These are phyloP conservation scores for Volucella inanis DNA, from an alignment of 2,888 invertebrate species.

Conservation along the genomic window DNA sequence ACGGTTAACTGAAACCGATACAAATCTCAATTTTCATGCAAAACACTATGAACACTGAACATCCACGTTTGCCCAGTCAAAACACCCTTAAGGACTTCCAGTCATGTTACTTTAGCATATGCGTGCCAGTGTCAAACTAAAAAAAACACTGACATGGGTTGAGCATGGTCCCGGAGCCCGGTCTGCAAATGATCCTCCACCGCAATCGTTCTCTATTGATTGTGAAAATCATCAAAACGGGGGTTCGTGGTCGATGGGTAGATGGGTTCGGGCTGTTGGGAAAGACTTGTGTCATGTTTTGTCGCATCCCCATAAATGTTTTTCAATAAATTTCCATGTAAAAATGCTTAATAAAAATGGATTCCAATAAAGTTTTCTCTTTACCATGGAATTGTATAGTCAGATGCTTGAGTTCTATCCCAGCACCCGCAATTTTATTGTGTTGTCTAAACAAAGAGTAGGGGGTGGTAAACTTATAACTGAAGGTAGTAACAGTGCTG, in stretches of 20 bases:
- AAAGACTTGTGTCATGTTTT: conserved; percentile 62
- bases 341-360: conserved; percentile 72
- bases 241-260: neutral
- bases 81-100: conserved; percentile 59
- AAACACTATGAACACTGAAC: conserved; percentile 50
- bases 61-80: neutral
- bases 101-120: conserved; percentile 61
- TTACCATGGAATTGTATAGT: conserved; percentile 53
- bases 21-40: conserved; percentile 72
- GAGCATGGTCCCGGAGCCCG: neutral
- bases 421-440: conserved; percentile 43
- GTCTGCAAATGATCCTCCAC: conserved; percentile 45
- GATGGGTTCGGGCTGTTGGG: too few species aligned
- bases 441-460: conserved; percentile 24
- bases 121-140: conserved; percentile 59
- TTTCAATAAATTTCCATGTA: conserved; percentile 73
- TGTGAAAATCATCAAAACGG: conserved; percentile 13
- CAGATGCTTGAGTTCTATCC: conserved; percentile 1
- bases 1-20: conserved; percentile 63
- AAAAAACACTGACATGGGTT: conserved; percentile 60
- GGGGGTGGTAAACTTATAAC: too few species aligned
- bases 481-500: neutral
- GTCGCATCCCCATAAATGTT: conserved; percentile 72
- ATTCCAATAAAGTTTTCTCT: conserved; percentile 68
- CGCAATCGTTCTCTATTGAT: conserved; percentile 65